Evolutionary conservation across 1,140 invertebrate genomes (phyloP).

Genomic region (Pantala flavescens): DNA sequence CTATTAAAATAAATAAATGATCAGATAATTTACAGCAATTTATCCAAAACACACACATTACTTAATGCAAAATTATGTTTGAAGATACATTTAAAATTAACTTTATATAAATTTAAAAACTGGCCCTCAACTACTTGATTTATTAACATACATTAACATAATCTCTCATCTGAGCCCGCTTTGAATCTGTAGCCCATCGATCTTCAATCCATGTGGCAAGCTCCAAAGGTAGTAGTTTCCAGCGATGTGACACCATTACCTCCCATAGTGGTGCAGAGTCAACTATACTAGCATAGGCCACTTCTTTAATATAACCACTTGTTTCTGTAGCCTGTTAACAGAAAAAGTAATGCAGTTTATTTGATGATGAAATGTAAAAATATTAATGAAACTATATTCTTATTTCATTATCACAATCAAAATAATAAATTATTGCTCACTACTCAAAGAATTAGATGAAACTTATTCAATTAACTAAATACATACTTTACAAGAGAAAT

Average conservation of each 20-base stretch:
- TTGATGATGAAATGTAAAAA: background rate
- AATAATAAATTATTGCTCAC: too few relatives aligned
- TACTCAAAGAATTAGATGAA: too few relatives aligned
- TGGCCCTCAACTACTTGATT: too few relatives aligned
- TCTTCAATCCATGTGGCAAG: slow-evolving; percentile 71
- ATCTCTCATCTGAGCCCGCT: slow-evolving; percentile 64
- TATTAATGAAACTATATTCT: background rate
- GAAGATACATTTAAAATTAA: too few relatives aligned
- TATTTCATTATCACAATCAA: too few relatives aligned
- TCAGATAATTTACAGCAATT: too few relatives aligned
- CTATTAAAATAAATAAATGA: too few relatives aligned
- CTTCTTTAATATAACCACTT: slow-evolving; percentile 35
- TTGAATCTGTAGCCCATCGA: slow-evolving; percentile 55
- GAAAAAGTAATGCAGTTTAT: background rate
- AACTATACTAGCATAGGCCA: slow-evolving; percentile 52
- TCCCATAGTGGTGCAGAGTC: slow-evolving; percentile 69
- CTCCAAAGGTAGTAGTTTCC: slow-evolving; percentile 66
- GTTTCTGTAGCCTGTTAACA: slow-evolving; percentile 19
- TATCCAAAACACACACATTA: too few relatives aligned
- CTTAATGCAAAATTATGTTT: too few relatives aligned
- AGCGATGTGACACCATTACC: slow-evolving; percentile 62
- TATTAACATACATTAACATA: slow-evolving; percentile 41
- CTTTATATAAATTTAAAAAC: too few relatives aligned
- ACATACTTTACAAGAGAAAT: too few relatives aligned
- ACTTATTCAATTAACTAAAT: too few relatives aligned